Percentiles rank a stretch among this genome's conserved stretches.
Conservation (phyloP, 2,888 invertebrate species). For the Drosophila monieri region DNA sequence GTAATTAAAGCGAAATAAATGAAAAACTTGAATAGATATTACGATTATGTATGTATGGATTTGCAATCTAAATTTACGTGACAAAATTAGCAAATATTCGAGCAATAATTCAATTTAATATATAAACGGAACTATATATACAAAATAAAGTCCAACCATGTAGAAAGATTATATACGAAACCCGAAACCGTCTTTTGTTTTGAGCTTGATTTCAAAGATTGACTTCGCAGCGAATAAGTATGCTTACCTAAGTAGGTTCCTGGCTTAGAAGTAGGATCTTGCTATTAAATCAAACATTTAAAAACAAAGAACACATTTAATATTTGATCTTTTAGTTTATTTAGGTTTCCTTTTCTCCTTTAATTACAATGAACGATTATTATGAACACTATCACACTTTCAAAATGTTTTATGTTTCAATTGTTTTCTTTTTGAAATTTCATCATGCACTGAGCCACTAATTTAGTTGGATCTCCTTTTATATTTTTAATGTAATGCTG, state of each 20-base stretch:
- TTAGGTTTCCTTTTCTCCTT: slow-evolving; percentile 38
- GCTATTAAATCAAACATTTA: too few relatives aligned
- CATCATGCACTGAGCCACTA: slow-evolving; percentile 67
- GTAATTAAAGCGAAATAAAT: slow-evolving; percentile 55
- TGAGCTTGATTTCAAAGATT: background rate
- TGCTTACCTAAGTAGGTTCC: background rate
- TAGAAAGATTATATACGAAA: slow-evolving; percentile 59
- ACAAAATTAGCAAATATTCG: slow-evolving; percentile 54
- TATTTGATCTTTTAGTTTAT: slow-evolving; percentile 66
- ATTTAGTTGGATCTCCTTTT: slow-evolving; percentile 43
- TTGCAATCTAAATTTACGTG: slow-evolving; percentile 56
- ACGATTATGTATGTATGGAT: slow-evolving; percentile 57
- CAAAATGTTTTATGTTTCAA: slow-evolving; percentile 68
- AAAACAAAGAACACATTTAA: slow-evolving; percentile 23
- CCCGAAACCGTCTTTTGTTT: slow-evolving; percentile 17
- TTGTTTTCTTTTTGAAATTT: slow-evolving; percentile 46
- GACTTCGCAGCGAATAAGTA: background rate
- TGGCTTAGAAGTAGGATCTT: background rate
- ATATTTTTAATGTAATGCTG: slow-evolving; percentile 62
- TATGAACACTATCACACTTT: slow-evolving; percentile 81
- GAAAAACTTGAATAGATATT: slow-evolving; percentile 43
- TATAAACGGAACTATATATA: slow-evolving; percentile 41
- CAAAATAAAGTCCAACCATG: slow-evolving; percentile 73
- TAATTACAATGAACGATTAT: slow-evolving; percentile 74
- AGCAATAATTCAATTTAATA: slow-evolving; percentile 76